phyloP scores from a whole-genome alignment of 2,888 invertebrate genomes.

The Protodeltote pygarga region DNA sequence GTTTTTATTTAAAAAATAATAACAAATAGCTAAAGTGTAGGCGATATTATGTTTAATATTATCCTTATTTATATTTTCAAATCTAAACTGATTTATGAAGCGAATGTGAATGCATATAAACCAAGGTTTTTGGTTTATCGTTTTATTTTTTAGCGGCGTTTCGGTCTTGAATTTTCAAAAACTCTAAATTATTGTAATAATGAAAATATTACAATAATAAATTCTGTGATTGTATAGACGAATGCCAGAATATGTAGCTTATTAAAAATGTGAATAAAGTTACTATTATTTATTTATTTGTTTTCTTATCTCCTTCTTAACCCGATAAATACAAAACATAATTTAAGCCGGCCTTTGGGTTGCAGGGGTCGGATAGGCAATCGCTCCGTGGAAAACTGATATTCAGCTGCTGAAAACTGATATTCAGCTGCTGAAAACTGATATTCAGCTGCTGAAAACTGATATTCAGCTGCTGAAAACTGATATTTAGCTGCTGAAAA shows the following conservation, averaged over 20 bases:
- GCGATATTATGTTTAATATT: constrained; percentile 14
- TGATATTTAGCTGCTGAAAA: no score
- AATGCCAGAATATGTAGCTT: constrained; percentile 28
- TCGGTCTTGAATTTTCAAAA: no score
- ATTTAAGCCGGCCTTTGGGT: no score
- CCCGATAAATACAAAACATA: no score
- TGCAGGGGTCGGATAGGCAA: no score
- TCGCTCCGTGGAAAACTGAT: no score
- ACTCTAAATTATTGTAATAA: neutral
- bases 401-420: no score
- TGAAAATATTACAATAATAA: constrained; percentile 1
- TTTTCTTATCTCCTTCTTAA: constrained; percentile 1
- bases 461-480: no score
- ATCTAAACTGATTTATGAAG: neutral
- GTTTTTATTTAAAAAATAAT: constrained; percentile 21
- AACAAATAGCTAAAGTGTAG: constrained; percentile 15
- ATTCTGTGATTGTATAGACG: constrained; percentile 26
- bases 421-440: no score
- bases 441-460: no score
- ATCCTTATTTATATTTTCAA: constrained; percentile 36
- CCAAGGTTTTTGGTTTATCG: no score
- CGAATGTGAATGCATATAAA: neutral
- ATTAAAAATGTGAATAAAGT: constrained; percentile 45
- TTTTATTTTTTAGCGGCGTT: no score
- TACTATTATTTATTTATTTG: constrained; percentile 26